Conservation (phyloP, 2,888 invertebrate species). For the Phyllotreta striolata region DNA sequence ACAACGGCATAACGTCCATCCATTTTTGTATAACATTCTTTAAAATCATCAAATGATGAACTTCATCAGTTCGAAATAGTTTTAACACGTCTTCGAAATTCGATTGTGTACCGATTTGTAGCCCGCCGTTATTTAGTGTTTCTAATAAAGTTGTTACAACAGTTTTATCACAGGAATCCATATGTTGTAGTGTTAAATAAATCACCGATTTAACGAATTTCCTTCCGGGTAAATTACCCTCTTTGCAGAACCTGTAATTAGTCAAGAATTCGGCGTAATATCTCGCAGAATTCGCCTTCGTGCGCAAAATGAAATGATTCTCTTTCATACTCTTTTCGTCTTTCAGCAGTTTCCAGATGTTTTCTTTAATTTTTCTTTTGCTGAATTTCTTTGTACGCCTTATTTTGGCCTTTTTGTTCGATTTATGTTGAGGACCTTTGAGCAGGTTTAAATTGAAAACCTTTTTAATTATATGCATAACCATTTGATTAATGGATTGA, state of each 20-base stretch:
- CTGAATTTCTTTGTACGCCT: background rate
- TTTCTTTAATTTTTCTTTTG: conserved; percentile 8
- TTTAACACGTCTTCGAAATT: conserved; percentile 13
- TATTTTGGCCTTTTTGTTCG: background rate
- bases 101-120: background rate
- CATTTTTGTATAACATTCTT: conserved; percentile 15
- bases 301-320: conserved; percentile 24
- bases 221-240: background rate
- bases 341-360: conserved; percentile 3
- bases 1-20: conserved; percentile 29
- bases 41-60: conserved; percentile 8
- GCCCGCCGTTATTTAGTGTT: background rate
- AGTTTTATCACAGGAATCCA: conserved; percentile 14
- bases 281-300: conserved; percentile 20
- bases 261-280: conserved; percentile 24
- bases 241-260: conserved; percentile 24
- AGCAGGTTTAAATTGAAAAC: conserved; percentile 1
- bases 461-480: background rate
- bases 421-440: background rate
- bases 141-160: conserved; percentile 4
- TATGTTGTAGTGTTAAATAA: conserved; percentile 25
- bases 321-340: background rate
- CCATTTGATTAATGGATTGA: background rate
- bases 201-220: conserved; percentile 14
- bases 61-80: background rate